These are phyloP conservation scores for Synergus laeviventris DNA, from an alignment of 2,888 invertebrate genomes.

Conservation along the genomic window DNA sequence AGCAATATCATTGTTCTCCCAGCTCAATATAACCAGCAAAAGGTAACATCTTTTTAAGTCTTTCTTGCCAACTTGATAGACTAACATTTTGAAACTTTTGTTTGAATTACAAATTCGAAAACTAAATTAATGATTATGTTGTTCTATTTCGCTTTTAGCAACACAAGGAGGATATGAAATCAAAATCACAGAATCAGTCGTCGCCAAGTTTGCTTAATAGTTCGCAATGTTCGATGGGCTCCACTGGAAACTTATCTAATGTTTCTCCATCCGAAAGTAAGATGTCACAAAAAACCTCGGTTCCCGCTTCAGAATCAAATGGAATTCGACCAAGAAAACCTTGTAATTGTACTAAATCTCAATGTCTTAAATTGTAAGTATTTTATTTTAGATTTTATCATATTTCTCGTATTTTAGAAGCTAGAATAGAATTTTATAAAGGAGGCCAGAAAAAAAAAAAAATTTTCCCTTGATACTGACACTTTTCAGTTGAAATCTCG, in stretches of 20 bases:
- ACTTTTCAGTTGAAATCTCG: background rate
- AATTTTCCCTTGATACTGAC: background rate
- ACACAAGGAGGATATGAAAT: slow-evolving; percentile 65
- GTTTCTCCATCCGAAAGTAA: slow-evolving; percentile 65
- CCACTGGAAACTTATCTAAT: slow-evolving; percentile 63
- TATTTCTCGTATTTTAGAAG: background rate
- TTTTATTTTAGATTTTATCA: background rate
- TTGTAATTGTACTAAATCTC: slow-evolving; percentile 99
- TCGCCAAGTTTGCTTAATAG: slow-evolving; percentile 66
- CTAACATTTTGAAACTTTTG: background rate
- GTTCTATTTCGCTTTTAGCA: slow-evolving; percentile 49
- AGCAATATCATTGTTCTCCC: slow-evolving; percentile 80
- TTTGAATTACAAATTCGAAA: slow-evolving; percentile 23
- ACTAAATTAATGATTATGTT: slow-evolving; percentile 23
- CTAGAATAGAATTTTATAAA: background rate
- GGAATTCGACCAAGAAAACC: slow-evolving; percentile 89
- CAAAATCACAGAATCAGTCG: slow-evolving; percentile 57
- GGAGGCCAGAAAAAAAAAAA: background rate
- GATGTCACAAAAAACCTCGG: slow-evolving; percentile 61
- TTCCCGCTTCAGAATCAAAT: slow-evolving; percentile 75
- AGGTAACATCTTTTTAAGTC: slow-evolving; percentile 44
- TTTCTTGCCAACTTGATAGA: background rate
- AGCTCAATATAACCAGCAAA: slow-evolving; percentile 78
- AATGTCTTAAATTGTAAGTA: slow-evolving; percentile 94
- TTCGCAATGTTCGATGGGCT: slow-evolving; percentile 65